Percentiles rank a stretch among this genome's conserved stretches.
Conservation (phyloP, 1,140 invertebrate genomes). For the Drosophila suzukii region DNA sequence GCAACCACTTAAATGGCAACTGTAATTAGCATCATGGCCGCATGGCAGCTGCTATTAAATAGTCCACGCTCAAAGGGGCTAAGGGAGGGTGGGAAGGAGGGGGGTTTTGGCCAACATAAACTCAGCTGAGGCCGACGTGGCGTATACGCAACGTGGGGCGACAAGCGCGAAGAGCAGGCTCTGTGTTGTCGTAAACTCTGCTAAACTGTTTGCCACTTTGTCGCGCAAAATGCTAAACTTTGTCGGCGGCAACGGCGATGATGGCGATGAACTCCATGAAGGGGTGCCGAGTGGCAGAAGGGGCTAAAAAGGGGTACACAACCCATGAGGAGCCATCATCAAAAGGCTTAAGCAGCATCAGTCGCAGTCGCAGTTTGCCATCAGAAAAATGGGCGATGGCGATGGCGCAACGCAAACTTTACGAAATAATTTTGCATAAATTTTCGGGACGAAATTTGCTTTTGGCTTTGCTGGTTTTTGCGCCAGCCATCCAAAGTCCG, state of each 20-base stretch:
- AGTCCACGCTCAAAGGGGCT: slow-evolving; percentile 47
- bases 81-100: background rate
- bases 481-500: slow-evolving; percentile 15
- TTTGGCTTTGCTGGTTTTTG: slow-evolving; percentile 67
- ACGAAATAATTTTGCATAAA: slow-evolving; percentile 83
- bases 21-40: slow-evolving; percentile 81
- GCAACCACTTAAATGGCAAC: slow-evolving; percentile 82
- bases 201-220: slow-evolving; percentile 82
- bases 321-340: slow-evolving; percentile 61
- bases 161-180: slow-evolving; percentile 44
- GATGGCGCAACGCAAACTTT: slow-evolving; percentile 73
- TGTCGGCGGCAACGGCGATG: slow-evolving; percentile 52
- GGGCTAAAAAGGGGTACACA: slow-evolving; percentile 10
- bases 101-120: slow-evolving; percentile 32
- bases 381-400: slow-evolving; percentile 65
- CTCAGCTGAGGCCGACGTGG: slow-evolving; percentile 58
- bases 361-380: slow-evolving; percentile 53
- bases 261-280: slow-evolving; percentile 64
- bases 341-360: slow-evolving; percentile 80
- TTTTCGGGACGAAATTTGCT: slow-evolving; percentile 75
- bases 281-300: background rate
- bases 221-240: slow-evolving; percentile 82
- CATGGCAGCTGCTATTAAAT: slow-evolving; percentile 81
- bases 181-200: slow-evolving; percentile 81
- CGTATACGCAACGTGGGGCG: slow-evolving; percentile 63